Evolutionary conservation across 2,888 invertebrate genomes (phyloP).

Genomic region (Mythimna impura): DNA sequence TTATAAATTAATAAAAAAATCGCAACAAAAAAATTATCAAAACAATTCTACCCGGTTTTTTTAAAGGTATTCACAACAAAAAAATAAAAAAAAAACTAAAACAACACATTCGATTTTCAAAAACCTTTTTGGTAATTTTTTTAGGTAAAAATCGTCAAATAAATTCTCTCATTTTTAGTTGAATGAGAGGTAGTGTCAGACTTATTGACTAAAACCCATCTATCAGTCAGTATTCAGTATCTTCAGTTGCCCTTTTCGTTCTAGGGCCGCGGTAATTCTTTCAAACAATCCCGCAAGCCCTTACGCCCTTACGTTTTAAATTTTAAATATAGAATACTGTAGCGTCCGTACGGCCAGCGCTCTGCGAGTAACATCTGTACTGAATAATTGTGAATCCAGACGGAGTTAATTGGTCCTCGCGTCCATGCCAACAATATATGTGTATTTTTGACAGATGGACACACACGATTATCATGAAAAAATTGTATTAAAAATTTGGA

Average conservation of each 20-base stretch:
- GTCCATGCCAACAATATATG: constrained; percentile 25
- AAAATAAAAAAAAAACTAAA: neutral
- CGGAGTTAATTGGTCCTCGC: constrained; percentile 63
- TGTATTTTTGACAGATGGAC: constrained; percentile 28
- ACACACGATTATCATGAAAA: neutral
- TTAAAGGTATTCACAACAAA: neutral
- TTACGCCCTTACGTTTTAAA: neutral
- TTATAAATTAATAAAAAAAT: too few relatives aligned
- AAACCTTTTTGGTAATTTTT: neutral
- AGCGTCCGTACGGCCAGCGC: constrained; percentile 3
- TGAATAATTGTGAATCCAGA: constrained; percentile 70
- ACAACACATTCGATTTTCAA: neutral
- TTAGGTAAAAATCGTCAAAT: too few relatives aligned
- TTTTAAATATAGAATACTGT: neutral
- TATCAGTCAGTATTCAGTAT: too few relatives aligned
- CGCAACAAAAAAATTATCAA: too few relatives aligned
- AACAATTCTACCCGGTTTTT: too few relatives aligned
- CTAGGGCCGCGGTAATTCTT: neutral
- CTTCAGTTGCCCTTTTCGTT: too few relatives aligned
- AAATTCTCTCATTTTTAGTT: too few relatives aligned
- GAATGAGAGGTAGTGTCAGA: too few relatives aligned
- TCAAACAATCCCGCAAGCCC: neutral
- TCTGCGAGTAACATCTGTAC: constrained; percentile 52
- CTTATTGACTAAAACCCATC: too few relatives aligned
- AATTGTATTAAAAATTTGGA: neutral